These are phyloP conservation scores for Porites divaricata DNA, from an alignment of 92 coral and sea anemone genomes.

Conservation along the genomic window DNA sequence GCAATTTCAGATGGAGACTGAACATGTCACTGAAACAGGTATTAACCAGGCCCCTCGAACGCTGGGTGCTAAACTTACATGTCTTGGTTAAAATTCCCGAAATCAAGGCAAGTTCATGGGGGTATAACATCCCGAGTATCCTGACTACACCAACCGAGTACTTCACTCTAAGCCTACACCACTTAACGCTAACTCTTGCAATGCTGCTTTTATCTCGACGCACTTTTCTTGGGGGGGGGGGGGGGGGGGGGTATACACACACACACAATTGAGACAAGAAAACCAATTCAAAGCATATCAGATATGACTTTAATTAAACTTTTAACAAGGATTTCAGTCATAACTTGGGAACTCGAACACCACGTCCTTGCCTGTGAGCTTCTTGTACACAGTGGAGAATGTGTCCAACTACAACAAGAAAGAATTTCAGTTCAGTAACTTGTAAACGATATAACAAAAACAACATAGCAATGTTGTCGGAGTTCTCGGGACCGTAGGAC, in stretches of 20 bases:
- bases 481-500: not conserved
- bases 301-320: constrained; percentile 27
- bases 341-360: constrained; percentile 92
- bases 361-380: constrained; percentile 98
- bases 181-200: no score
- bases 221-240: no score
- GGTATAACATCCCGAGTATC: no score
- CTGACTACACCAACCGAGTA: no score
- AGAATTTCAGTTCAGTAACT: not conserved
- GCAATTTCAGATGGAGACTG: no score
- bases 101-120: no score
- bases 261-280: not conserved
- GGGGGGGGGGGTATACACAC: not conserved
- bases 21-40: no score
- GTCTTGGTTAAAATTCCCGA: no score
- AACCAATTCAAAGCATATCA: constrained; percentile 2
- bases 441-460: not conserved
- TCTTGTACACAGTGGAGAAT: constrained; percentile 94
- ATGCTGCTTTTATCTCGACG: no score
- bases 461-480: not conserved
- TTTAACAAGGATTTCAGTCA: constrained; percentile 60
- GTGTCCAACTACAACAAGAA: constrained; percentile 82
- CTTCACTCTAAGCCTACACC: no score
- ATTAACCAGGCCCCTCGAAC: no score
- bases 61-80: no score